These are phyloP conservation scores for Microplitis manilae DNA, from an alignment of 2,888 invertebrate genomes.

Conservation along the genomic window DNA sequence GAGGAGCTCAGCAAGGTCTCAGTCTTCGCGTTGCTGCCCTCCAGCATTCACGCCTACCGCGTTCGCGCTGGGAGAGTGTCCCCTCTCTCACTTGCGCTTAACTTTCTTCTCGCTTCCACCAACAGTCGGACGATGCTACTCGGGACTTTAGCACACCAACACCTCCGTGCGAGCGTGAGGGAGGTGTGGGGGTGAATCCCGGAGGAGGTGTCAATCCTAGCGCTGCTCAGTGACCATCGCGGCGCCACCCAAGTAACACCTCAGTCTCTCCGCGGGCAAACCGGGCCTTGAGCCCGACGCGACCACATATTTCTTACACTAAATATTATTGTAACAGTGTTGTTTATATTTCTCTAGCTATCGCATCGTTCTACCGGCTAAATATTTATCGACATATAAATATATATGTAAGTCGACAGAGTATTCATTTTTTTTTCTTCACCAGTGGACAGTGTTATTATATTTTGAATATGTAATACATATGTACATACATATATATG, in stretches of 20 bases:
- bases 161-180: conserved; percentile 63
- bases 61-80: conserved; percentile 53
- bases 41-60: conserved; percentile 71
- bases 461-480: neutral
- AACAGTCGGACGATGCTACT: conserved; percentile 40
- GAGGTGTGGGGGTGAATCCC: conserved; percentile 70
- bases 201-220: conserved; percentile 72
- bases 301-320: conserved; percentile 27
- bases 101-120: conserved; percentile 29
- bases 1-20: conserved; percentile 66
- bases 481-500: neutral
- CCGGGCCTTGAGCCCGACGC: conserved; percentile 33
- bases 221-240: conserved; percentile 73
- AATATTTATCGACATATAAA: no score
- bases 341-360: neutral
- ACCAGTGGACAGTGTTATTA: neutral
- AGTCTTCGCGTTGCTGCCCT: conserved; percentile 70
- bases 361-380: neutral
- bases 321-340: conserved; percentile 10
- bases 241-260: conserved; percentile 73
- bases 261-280: conserved; percentile 65
- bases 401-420: no score
- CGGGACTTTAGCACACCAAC: conserved; percentile 69
- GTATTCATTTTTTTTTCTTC: no score
- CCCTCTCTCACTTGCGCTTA: conserved; percentile 37